These are phyloP conservation scores for fruit fly (Drosophila melanogaster) DNA, from an alignment of 1,140 invertebrate species.

Conservation along the genomic window Release_6_plus_ISO1_MT NT_037436.4:15661001-15661500, in stretches of 20 bases:
- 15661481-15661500: constrained; percentile 31
- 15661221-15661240: constrained; percentile 8
- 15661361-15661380: constrained; percentile 7
- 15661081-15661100: constrained; percentile 3
- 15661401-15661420: constrained; percentile 22
- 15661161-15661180: background rate
- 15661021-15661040: too few species aligned
- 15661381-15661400: constrained; percentile 9
- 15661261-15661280: constrained; percentile 21
- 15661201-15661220: background rate
- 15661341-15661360: background rate
- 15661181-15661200: too few species aligned
- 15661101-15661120: background rate
- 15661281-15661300: constrained; percentile 19
- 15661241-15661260: background rate
- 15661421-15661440: constrained; percentile 17
- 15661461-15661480: constrained; percentile 33
- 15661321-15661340: too few species aligned
- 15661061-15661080: constrained; percentile 3
- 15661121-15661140: background rate
- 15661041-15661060: background rate
- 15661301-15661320: background rate
- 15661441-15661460: constrained; percentile 17
- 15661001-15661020: constrained; percentile 25
- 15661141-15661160: background rate